Conservation (phyloP, 1,140 invertebrate species). For the Cotesia typhae region DNA sequence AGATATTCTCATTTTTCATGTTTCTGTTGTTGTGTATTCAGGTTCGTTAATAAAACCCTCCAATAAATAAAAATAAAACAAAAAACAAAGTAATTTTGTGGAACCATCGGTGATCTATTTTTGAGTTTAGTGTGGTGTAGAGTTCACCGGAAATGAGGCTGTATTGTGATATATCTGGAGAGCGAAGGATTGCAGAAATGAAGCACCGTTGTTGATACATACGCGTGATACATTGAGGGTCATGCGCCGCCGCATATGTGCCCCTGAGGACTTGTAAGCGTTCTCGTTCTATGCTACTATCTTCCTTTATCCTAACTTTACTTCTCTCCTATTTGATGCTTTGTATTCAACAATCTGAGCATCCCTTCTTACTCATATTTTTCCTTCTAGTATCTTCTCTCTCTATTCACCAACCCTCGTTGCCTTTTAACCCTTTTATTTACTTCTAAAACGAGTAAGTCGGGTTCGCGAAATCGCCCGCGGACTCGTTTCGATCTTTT, state of each 20-base stretch:
- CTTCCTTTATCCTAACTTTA: slow-evolving; percentile 30
- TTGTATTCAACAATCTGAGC: slow-evolving; percentile 31
- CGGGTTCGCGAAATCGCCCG: slow-evolving; percentile 13
- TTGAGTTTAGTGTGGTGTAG: background rate
- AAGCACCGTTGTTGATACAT: slow-evolving; percentile 17
- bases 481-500: slow-evolving; percentile 39
- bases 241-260: slow-evolving; percentile 29
- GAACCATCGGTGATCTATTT: background rate
- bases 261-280: slow-evolving; percentile 35
- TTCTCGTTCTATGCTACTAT: slow-evolving; percentile 34
- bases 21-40: too few relatives aligned
- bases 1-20: too few relatives aligned
- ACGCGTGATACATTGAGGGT: slow-evolving; percentile 32
- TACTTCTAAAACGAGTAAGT: background rate
- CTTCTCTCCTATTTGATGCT: slow-evolving; percentile 12
- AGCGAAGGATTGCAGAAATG: slow-evolving; percentile 8
- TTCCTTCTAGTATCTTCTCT: slow-evolving; percentile 2
- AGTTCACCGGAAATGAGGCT: slow-evolving; percentile 17
- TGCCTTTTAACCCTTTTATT: slow-evolving; percentile 1
- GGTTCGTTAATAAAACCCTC: too few relatives aligned
- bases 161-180: slow-evolving; percentile 22
- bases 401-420: slow-evolving; percentile 6
- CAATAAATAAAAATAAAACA: too few relatives aligned
- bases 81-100: slow-evolving; percentile 5
- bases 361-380: background rate